Base-by-base conservation (phyloP, 1,140 invertebrate species). In the Pygmarrhopalites habei region DNA sequence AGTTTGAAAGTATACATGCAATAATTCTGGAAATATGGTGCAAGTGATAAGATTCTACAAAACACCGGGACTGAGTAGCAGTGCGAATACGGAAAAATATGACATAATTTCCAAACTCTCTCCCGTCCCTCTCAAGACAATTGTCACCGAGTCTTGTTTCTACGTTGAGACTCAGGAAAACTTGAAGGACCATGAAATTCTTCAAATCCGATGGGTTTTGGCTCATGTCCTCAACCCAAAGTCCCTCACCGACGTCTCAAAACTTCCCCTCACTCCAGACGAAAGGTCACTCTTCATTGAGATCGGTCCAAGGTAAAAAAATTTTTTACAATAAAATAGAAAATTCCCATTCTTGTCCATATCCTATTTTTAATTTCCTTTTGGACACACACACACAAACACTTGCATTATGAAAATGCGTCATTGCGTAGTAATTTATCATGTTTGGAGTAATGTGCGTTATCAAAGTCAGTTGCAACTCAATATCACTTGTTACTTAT, bases 131-230 rank as follows among this genome's bases (percentile, higher is more conserved):
- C 68, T 86, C 2, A 71, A 64, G 56, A 71, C 75, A 43, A 66
- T 90, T 15, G 76, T 82, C 56, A 85, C 86, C 39, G 89, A 92
- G 78, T 75, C 85, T 29, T 92, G 89, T 77, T 91, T 85, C 75
- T 88, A 92, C 74, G 78, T 92, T 59, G 83, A 87, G 75, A 73
- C 82, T 21, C 75, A 75, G 56, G 77, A 81, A 72, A 76, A 72
- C 30, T 69, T 85, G 47, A 78, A 75, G 21, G 72, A 79, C 39
- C 72, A 82, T 60, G 79, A 85, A 72, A 73, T 80, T 28, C 75
- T 79, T 58, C 78, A 83, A 58, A 72, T 90, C 35, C 77, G 83
- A 72, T 91, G 88, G 87, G 78, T 89, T 12, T 76, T 90, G 1
- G 80, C 78, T 64, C 81, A 83, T 46, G 83, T 85, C 1, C 79